A percentile compares a stretch with the other conserved stretches of the same genome.
Conservation (phyloP, 2,113 vertebrate genomes). For the Pseudois nayaur region DNA sequence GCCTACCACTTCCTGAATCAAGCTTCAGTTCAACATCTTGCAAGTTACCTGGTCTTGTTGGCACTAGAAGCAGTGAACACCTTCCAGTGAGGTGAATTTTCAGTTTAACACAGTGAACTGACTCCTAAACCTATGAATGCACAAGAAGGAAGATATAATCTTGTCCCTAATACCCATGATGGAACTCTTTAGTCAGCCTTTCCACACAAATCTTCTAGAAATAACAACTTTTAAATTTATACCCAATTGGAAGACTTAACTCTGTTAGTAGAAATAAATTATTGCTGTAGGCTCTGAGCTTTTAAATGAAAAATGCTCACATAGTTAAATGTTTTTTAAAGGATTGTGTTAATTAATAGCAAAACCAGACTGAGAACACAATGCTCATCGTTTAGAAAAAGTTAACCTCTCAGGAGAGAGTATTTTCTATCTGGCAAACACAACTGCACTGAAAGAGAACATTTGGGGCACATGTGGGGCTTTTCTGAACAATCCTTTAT, state of each 20-base stretch:
- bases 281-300: not conserved
- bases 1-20: accelerated
- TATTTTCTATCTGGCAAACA: not conserved
- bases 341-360: not conserved
- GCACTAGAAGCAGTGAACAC: too few species aligned
- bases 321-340: not conserved
- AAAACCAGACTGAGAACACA: not conserved
- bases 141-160: not conserved
- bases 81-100: not conserved
- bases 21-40: not conserved
- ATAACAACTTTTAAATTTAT: not conserved
- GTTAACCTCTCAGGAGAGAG: not conserved
- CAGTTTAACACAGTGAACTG: not conserved
- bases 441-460: not conserved
- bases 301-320: not conserved
- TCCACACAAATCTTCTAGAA: not conserved
- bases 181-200: not conserved
- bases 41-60: not conserved
- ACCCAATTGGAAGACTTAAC: not conserved
- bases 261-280: not conserved
- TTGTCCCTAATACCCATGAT: not conserved
- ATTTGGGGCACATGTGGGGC: accelerated
- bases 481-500: not conserved
- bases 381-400: not conserved
- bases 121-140: not conserved